Base-by-base conservation (phyloP, 1,140 invertebrate species). In the Protaetia brevitarsis region DNA sequence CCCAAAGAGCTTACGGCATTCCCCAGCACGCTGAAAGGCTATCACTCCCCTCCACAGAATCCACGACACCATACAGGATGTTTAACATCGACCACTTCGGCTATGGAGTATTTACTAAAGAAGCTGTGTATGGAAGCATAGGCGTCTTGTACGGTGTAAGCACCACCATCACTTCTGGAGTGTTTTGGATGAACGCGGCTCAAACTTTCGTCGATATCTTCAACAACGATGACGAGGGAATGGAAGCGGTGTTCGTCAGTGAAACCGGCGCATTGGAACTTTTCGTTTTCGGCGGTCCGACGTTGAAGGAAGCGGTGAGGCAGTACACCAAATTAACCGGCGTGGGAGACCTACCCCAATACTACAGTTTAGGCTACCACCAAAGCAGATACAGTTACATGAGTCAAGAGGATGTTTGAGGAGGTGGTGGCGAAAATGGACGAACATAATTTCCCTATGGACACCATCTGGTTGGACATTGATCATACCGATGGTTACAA, bases 201-300 rank as follows among this genome's bases (percentile, higher is more conserved):
- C 97, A 99, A 83, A 98, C 95, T 0, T 99, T 96, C 96, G 86
- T 99, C 28, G 97, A 99, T 76, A 88, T n/a, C n/a, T n/a, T 98
- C 67, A 83, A 88, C 63, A 88, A 88, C 34, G 86, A 85, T 67
- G 85, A 84, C 0, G 81, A 84, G 27, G 86, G 86, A 5, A 85
- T 83, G 11, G 88, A 90, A 68, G 82, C 84, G 21, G 86, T 88
- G 71, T 90, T 90, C 63, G 94, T 98, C 80, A 96, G 94, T 27
- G 97, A 99, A 79, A 89, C 89, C 64, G 97, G 97, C 41, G 84
- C 97, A 3, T 87, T 98, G 51, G 96, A 99, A 78, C 79, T 92
- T 0, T 98, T 95, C 74, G 84, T 99, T 29, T 81, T 98, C 76
- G 73, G 97, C 61, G 96, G 97, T 10, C 93, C 94, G 27, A 83